Base-by-base conservation (phyloP, 2,113 vertebrate genomes). In the Papio anubis region DNA sequence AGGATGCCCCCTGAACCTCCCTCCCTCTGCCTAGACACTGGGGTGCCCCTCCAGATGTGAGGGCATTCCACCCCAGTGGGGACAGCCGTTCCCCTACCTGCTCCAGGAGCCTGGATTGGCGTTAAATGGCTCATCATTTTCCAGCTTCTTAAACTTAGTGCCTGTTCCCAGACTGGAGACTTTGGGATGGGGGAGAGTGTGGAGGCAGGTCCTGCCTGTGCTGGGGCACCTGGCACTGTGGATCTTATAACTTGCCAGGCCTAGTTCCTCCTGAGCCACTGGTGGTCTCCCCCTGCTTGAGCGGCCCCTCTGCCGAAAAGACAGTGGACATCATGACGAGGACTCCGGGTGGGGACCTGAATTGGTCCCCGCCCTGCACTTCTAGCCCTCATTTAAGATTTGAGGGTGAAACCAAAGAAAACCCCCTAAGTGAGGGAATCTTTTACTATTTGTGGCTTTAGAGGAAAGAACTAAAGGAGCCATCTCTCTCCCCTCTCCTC, bases 341-440 rank as follows among this genome's bases (percentile, higher is more conserved):
- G 73, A 84, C 92, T 90, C 88, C 66, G 94, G 82, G 93, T 78
- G 68, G 93, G 70, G 81, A 55, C 25, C 52, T 73, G 76, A 66
- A 38, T 17, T 21, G 35, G 61, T 43, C 79, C 72, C 59, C 0
- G 0, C 57, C 52, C 93, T 1, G 20, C 73, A 55, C 93, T 94
- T 96, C 72, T 64, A 45, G 50, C 93, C 97, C 95, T 97, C 93
- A 2, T 87, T 94, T 82, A 83, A 72, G 81, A 83, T 90, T 87
- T 90, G 97, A 97, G 97, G 96, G 97, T 95, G 79, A 89, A 96
- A 97, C 96, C 97, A 97, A 98, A 97, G 97, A 97, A 94, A 50
- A 12, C 18, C 35, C 94, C 89, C 73, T 16, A 64, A 86, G 43
- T 38, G 81, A 57, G 85, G 88, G 82, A 83, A 52, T 76, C 66